These are phyloP conservation scores for Coremacera marginata DNA, from an alignment of 2,888 invertebrate species.

Conservation along the genomic window DNA sequence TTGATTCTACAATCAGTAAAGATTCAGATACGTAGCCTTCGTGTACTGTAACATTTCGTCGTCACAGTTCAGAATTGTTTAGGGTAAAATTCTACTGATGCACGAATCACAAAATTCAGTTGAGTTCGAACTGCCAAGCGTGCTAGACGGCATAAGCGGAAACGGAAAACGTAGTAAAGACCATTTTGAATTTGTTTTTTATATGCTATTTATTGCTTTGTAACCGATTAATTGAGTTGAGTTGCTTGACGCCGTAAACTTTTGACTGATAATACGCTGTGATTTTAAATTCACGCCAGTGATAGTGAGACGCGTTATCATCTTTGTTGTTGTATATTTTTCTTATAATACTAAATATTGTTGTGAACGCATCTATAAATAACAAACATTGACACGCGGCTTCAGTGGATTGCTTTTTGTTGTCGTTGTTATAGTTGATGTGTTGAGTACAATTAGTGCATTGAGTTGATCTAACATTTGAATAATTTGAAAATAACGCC, in stretches of 20 bases:
- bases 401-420: not conserved
- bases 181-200: slow-evolving; percentile 1
- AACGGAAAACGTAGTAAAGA: slow-evolving; percentile 29
- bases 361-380: slow-evolving; percentile 27
- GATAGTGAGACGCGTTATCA: slow-evolving; percentile 12
- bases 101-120: slow-evolving; percentile 51
- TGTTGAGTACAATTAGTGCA: not conserved
- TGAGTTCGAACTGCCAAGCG: slow-evolving; percentile 58
- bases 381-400: slow-evolving; percentile 23
- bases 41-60: not conserved
- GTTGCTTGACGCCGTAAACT: not conserved
- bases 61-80: not conserved
- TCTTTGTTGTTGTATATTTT: slow-evolving; percentile 29
- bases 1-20: not conserved
- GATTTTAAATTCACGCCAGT: not conserved
- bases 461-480: not conserved
- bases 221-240: not conserved
- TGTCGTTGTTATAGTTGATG: not conserved
- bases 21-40: not conserved
- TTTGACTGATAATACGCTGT: slow-evolving; percentile 14
- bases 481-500: not conserved
- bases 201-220: not conserved
- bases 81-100: not conserved
- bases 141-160: slow-evolving; percentile 50
- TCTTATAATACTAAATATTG: slow-evolving; percentile 4